These are phyloP conservation scores for Crypturellus undulatus DNA, from an alignment of 2,113 vertebrate genomes.

Conservation along the genomic window DNA sequence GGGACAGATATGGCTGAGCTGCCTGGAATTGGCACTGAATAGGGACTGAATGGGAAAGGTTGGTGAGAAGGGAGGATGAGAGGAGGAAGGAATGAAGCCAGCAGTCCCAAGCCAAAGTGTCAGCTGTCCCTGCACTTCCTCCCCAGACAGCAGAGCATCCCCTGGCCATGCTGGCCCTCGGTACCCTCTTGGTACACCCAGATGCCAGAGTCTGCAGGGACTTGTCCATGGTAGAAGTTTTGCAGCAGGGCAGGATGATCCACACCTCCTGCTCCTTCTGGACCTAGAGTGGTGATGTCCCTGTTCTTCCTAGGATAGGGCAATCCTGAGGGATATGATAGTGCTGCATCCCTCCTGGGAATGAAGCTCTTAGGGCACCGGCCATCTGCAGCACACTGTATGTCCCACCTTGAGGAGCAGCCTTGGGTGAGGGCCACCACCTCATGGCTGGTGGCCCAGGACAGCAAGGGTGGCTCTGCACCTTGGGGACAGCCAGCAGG, in stretches of 20 bases:
- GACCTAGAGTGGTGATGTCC: too few relatives aligned
- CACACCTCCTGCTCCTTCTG: background rate
- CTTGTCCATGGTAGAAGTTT: background rate
- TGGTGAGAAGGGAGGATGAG: background rate
- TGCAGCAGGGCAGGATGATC: background rate
- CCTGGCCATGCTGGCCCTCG: background rate
- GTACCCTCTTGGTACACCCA: too few relatives aligned
- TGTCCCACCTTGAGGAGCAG: background rate
- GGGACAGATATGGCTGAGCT: too few relatives aligned
- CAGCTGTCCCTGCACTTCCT: background rate
- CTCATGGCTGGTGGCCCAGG: background rate
- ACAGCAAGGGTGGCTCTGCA: background rate
- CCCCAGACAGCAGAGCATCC: background rate
- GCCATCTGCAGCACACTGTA: background rate
- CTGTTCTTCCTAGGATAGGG: too few relatives aligned
- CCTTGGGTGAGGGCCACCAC: background rate
- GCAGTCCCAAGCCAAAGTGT: background rate
- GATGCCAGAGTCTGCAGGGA: background rate
- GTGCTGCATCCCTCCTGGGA: too few relatives aligned
- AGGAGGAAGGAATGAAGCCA: background rate
- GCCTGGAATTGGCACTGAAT: too few relatives aligned
- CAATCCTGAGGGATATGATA: too few relatives aligned
- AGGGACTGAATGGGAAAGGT: too few relatives aligned
- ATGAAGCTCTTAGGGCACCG: background rate
- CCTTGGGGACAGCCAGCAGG: background rate